phyloP scores from a whole-genome alignment of 2,113 vertebrate species.

The Rhinopomastus cyanomelas region DNA sequence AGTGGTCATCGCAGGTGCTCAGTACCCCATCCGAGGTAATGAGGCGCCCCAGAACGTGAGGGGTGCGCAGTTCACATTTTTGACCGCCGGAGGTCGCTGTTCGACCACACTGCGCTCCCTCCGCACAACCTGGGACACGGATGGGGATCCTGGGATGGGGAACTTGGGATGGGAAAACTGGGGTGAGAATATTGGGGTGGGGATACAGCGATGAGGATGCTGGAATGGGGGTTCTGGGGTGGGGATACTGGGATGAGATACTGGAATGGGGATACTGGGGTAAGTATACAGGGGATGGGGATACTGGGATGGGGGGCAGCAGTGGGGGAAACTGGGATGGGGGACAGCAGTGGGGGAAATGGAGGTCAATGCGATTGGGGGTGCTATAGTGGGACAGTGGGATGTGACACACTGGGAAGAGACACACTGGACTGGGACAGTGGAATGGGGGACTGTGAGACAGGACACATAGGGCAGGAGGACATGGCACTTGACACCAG shows the following conservation, averaged over 20 bases:
- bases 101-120: background rate
- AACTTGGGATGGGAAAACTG: fast-evolving
- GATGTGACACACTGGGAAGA: too few species aligned
- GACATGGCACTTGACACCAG: too few species aligned
- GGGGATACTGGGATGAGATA: background rate
- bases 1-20: background rate
- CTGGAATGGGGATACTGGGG: fast-evolving
- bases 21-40: too few species aligned
- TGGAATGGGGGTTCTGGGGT: background rate
- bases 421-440: background rate
- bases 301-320: background rate
- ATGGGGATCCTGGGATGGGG: too few species aligned
- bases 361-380: too few species aligned
- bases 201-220: background rate
- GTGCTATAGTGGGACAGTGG: too few species aligned
- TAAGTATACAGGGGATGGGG: background rate
- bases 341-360: too few species aligned
- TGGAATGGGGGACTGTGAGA: background rate
- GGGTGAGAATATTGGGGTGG: background rate
- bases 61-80: too few species aligned
- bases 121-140: too few species aligned
- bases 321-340: background rate
- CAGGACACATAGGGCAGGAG: too few species aligned
- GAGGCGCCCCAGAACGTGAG: too few species aligned
- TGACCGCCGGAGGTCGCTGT: slow-evolving; percentile 24